These are phyloP conservation scores for Conus ventricosus DNA, from an alignment of 1,140 invertebrate genomes.

Conservation along the genomic window DNA sequence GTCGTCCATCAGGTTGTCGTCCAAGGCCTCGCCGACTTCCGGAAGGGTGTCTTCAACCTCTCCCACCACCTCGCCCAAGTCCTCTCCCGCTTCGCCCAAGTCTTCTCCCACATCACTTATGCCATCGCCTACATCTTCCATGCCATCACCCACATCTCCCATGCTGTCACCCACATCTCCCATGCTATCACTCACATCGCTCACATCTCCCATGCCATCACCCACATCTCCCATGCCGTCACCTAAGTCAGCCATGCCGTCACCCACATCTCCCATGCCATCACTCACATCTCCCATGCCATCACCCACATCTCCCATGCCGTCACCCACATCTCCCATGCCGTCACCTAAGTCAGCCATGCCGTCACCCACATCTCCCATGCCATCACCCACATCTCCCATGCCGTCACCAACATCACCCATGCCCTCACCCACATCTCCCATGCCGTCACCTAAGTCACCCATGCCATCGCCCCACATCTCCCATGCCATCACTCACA, in stretches of 20 bases:
- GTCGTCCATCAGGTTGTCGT: slow-evolving; percentile 1
- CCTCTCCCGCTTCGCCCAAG: not conserved
- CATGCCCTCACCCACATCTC: too few species aligned
- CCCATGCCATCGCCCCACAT: too few species aligned
- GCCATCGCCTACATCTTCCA: not conserved
- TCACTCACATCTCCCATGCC: not conserved
- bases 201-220: not conserved
- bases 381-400: not conserved
- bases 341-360: not conserved
- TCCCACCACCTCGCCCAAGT: not conserved
- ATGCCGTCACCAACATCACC: too few species aligned
- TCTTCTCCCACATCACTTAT: too few species aligned
- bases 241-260: not conserved
- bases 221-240: not conserved
- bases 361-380: not conserved
- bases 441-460: too few species aligned
- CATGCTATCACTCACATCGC: too few species aligned
- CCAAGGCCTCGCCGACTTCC: not conserved
- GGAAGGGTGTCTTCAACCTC: not conserved
- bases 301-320: not conserved
- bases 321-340: not conserved
- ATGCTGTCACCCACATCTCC: too few species aligned
- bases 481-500: too few species aligned
- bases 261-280: too few species aligned
- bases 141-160: not conserved